A percentile compares a stretch with the other conserved stretches of the same genome.
phyloP scores from a whole-genome alignment of 1,140 invertebrate genomes.

The Eriosoma lanigerum region DNA sequence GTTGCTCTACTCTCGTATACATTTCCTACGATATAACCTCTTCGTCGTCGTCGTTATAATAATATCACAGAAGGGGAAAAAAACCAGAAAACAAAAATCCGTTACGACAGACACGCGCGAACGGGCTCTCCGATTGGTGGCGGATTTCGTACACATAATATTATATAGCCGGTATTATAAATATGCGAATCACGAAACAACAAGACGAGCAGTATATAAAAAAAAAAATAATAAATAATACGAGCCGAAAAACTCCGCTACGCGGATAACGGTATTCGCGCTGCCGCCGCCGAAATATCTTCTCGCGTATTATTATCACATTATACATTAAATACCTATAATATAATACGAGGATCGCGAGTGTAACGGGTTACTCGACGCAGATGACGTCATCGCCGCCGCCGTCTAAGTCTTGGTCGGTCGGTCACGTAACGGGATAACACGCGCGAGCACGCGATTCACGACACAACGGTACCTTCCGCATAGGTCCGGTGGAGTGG shows the following conservation, averaged over 20 bases:
- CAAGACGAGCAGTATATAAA: too few species aligned
- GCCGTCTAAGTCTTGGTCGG: not conserved
- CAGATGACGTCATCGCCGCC: not conserved
- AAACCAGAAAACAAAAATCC: not conserved
- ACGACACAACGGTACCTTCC: constrained; percentile 18
- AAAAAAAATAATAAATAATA: not conserved
- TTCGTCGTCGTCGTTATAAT: too few species aligned
- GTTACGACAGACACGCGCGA: not conserved
- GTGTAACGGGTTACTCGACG: constrained; percentile 2
- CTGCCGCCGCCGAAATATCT: constrained; percentile 21
- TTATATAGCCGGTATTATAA: too few species aligned
- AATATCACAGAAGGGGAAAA: not conserved
- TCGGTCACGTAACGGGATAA: constrained; percentile 51
- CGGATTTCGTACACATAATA: not conserved
- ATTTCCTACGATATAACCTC: too few species aligned
- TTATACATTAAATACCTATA: not conserved
- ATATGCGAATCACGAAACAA: constrained; percentile 23
- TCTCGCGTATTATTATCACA: constrained; percentile 18
- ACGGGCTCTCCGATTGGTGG: not conserved
- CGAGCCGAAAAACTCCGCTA: constrained; percentile 27
- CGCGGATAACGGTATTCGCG: constrained; percentile 23
- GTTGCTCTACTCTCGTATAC: too few species aligned
- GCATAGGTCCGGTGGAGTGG: not conserved
- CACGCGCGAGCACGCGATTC: not conserved
- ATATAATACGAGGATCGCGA: not conserved